Evolutionary conservation across 1,140 invertebrate species (phyloP), one percentile per base, ranked within the genome.

Genomic region (Cyrtorhinus lividipennis): DNA sequence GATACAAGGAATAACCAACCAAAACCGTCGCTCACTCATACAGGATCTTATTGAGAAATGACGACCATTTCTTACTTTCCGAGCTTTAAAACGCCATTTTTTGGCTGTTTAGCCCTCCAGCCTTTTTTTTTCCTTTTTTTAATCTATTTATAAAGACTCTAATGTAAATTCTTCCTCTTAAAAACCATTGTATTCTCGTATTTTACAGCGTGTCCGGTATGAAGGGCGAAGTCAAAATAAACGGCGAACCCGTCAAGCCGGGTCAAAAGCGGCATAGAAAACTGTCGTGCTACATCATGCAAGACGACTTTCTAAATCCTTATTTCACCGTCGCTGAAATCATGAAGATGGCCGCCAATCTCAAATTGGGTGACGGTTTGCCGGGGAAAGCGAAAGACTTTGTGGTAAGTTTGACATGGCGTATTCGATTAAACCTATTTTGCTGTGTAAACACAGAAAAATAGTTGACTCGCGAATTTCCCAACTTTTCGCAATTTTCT

Each of bases 221-320:
- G 56, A 24, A 12, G 2, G 56, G 56, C 5, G 13, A 58, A 12
- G 18, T 58, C 24, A 58, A 58, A 58, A 10, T 58, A 10, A 26
- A 58, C 56, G 56, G 56, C 3, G 23, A 58, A 26, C 8, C 13
- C 12, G 56, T 58, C 23, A 58, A 12, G 22, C 56, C 44, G 2
- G 27, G 60, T 13, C 26, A 48, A 20, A 20, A 48, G n/a, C 18
- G 12, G 22, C 15, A 15, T 13, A 76, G 80, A 56, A 90, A 87
- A 72, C 80, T 88, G 56, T 87, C 88, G 5, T 86, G 86, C 70
- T 95, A 93, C 74, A 93, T 94, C 68, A 90, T 91, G 79, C 92
- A 95, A 72, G 87, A 94, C 64, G 87, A 92, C 69, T 74, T 89
- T 45, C 75, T 92, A 24, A 81, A 90, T 65, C 81, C 84, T 0